Evolutionary conservation across 2,797 vertebrate genomes (phyloP).

Genomic region (Trachurus trachurus): DNA sequence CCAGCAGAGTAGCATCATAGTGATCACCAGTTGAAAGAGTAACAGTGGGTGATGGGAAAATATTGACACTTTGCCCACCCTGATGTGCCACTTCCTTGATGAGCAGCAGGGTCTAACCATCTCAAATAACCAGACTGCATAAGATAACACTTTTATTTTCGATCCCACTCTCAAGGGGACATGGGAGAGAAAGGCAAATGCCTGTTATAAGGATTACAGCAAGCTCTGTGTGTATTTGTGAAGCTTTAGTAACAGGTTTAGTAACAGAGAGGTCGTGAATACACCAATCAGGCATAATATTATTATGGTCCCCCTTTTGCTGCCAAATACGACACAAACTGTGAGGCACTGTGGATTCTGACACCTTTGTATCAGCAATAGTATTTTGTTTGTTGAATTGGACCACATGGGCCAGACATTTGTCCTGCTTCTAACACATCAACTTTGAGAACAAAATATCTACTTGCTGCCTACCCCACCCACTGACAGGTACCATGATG

Average conservation of each 20-base stretch:
- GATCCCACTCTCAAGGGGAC: slow-evolving; percentile 3
- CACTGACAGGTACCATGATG: too few species aligned
- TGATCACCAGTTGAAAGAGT: slow-evolving; percentile 9
- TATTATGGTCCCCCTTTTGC: too few species aligned
- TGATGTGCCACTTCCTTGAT: slow-evolving; percentile 5
- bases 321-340: too few species aligned
- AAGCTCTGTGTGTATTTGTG: background rate
- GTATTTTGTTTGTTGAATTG: too few species aligned
- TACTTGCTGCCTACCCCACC: too few species aligned
- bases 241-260: background rate
- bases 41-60: slow-evolving; percentile 17
- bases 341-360: too few species aligned
- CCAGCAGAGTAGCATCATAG: slow-evolving; percentile 16
- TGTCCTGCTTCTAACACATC: too few species aligned
- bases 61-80: background rate
- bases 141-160: background rate
- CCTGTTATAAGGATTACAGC: background rate
- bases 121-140: background rate
- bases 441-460: too few species aligned
- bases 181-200: background rate
- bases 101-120: slow-evolving; percentile 1
- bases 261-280: background rate
- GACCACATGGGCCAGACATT: too few species aligned
- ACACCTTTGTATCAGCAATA: too few species aligned
- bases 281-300: too few species aligned